Conservation (phyloP, 2,888 invertebrate species). For the Stenoptilia bipunctidactyla region DNA sequence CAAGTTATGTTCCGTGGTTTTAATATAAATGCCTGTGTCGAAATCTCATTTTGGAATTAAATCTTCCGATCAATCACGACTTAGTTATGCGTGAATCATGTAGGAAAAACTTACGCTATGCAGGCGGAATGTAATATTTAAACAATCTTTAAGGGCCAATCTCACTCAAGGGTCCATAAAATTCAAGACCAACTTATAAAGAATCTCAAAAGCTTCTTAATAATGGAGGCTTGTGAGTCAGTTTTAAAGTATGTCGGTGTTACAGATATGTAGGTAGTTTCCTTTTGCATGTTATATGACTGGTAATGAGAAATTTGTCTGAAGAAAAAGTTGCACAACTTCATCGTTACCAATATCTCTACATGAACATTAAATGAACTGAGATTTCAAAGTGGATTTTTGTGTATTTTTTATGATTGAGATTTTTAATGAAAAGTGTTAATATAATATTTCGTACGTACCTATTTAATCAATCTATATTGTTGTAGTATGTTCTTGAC, state of each 20-base stretch:
- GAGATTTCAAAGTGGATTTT: no score
- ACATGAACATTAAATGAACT: no score
- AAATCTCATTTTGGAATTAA: constrained; percentile 2
- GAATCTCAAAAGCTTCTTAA: constrained; percentile 8
- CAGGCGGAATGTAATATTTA: constrained; percentile 1
- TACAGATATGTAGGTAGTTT: constrained; percentile 36
- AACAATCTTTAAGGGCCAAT: constrained; percentile 8
- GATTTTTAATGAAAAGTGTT: no score
- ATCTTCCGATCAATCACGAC: not conserved
- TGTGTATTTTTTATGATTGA: no score
- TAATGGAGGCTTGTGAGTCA: constrained; percentile 39
- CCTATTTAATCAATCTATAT: no score
- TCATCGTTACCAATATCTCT: no score
- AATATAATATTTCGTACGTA: no score
- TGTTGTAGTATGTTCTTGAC: no score
- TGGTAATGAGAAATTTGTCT: no score
- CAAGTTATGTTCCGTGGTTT: no score
- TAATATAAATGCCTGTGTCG: no score
- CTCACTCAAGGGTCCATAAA: constrained; percentile 11
- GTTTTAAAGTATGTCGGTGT: constrained; percentile 39
- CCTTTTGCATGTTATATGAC: constrained; percentile 13
- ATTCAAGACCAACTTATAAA: constrained; percentile 11
- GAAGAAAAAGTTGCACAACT: no score
- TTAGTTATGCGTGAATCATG: not conserved
- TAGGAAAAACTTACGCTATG: constrained; percentile 2